Evolutionary conservation across 2,113 vertebrate species (phyloP).

Genomic region (Sminthopsis crassicaudata): DNA sequence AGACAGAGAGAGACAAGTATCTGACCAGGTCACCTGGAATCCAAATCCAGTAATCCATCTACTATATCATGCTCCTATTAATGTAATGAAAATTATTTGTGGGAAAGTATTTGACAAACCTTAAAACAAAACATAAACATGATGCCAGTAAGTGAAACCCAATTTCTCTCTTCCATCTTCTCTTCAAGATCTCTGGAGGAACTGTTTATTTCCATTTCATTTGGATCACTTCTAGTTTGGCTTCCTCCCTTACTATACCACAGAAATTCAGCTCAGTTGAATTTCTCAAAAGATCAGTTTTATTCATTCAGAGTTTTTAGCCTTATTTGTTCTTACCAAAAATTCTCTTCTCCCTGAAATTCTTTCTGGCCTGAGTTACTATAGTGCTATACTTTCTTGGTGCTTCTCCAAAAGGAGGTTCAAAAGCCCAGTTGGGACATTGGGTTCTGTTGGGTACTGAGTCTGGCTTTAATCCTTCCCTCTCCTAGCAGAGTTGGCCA

Average conservation of each 20-base stretch:
- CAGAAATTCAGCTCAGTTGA: background rate
- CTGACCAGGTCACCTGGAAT: background rate
- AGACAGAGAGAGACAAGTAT: too few relatives aligned
- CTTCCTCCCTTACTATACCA: background rate
- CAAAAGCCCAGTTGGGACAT: constrained; percentile 26
- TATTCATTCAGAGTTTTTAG: constrained; percentile 3
- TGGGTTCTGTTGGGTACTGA: constrained; percentile 39
- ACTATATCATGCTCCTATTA: background rate
- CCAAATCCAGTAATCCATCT: background rate
- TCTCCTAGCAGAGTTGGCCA: constrained; percentile 49
- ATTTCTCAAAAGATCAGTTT: constrained; percentile 20
- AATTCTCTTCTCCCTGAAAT: background rate
- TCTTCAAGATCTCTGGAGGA: constrained; percentile 16
- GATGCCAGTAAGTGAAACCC: background rate
- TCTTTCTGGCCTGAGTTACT: constrained; percentile 18
- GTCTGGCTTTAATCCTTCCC: constrained; percentile 49
- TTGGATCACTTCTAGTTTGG: background rate
- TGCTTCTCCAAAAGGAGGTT: constrained; percentile 29
- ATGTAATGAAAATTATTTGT: background rate
- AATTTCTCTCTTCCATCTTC: background rate
- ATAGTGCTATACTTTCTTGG: constrained; percentile 39
- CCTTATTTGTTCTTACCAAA: background rate
- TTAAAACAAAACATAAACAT: background rate
- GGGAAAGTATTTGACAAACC: background rate
- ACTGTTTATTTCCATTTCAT: background rate